Evolutionary conservation across 2,797 vertebrate genomes (phyloP).

Genomic region (Zalophus californianus): DNA sequence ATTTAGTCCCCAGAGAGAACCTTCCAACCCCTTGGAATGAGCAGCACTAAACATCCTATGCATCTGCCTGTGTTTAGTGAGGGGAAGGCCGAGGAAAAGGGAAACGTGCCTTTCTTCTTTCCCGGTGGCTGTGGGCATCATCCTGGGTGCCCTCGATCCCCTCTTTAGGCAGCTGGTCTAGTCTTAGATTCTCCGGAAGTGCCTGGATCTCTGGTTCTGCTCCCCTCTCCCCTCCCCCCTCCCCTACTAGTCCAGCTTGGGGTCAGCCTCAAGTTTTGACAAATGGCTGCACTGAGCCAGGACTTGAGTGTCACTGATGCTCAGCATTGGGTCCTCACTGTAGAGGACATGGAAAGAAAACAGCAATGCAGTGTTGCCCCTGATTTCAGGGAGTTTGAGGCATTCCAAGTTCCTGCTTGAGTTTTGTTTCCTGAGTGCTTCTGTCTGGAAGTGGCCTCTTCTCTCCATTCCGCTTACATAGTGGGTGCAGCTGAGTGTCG

Average conservation of each 20-base stretch:
- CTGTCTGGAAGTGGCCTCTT: neutral
- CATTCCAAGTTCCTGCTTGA: neutral
- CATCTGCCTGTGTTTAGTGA: neutral
- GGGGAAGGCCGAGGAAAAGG: neutral
- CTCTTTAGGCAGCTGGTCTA: neutral
- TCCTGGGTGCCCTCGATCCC: neutral
- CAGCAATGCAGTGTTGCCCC: neutral
- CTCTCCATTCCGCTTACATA: neutral
- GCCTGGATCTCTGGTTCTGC: neutral
- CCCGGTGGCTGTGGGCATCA: rapidly evolving
- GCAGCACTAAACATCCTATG: neutral
- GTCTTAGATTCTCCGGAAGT: neutral
- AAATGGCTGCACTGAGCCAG: neutral
- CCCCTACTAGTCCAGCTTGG: neutral
- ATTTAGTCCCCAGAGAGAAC: neutral
- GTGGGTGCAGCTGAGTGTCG: rapidly evolving
- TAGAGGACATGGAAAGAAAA: neutral
- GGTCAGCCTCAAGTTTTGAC: neutral
- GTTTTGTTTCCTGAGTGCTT: neutral
- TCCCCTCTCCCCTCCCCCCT: rapidly evolving
- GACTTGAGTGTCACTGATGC: neutral
- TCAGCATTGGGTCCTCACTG: rapidly evolving
- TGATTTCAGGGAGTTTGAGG: neutral
- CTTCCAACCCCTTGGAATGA: neutral
- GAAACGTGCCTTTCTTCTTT: neutral